Evolutionary conservation across 2,888 invertebrate genomes (phyloP).

Genomic region (Ormyrus rosae): DNA sequence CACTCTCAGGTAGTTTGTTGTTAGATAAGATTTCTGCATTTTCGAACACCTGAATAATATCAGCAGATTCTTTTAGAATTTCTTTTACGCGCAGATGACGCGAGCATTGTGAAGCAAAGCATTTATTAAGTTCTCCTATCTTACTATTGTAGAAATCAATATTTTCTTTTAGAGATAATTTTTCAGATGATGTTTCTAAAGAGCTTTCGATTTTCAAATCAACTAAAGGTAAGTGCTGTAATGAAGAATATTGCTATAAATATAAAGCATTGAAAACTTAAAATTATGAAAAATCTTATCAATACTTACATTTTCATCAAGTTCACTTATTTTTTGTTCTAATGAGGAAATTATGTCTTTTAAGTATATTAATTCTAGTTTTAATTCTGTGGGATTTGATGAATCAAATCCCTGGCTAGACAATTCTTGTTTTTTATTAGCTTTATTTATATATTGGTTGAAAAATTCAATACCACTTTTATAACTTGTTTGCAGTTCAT

Average conservation of each 20-base stretch:
- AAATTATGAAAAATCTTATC: constrained; percentile 22
- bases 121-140: constrained; percentile 60
- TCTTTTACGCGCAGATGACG: constrained; percentile 63
- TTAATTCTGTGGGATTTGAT: constrained; percentile 23
- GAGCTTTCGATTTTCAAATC: constrained; percentile 31
- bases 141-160: constrained; percentile 64
- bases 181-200: constrained; percentile 38
- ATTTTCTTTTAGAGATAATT: constrained; percentile 59
- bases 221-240: constrained; percentile 48
- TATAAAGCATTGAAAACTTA: neutral
- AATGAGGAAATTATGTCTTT: constrained; percentile 54
- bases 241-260: constrained; percentile 10
- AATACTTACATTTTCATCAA: constrained; percentile 46
- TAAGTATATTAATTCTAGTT: constrained; percentile 47
- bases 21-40: constrained; percentile 26
- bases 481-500: constrained; percentile 48
- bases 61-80: constrained; percentile 61
- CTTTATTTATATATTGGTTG: constrained; percentile 51
- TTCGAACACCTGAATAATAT: constrained; percentile 60
- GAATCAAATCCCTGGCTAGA: constrained; percentile 37
- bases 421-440: constrained; percentile 29
- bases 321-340: constrained; percentile 54
- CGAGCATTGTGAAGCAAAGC: constrained; percentile 62
- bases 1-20: constrained; percentile 7
- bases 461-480: constrained; percentile 39